Evolutionary conservation across 2,888 invertebrate genomes (phyloP), one percentile per base, ranked within the genome.

Genomic region (Nephrocerus scutellatus): DNA sequence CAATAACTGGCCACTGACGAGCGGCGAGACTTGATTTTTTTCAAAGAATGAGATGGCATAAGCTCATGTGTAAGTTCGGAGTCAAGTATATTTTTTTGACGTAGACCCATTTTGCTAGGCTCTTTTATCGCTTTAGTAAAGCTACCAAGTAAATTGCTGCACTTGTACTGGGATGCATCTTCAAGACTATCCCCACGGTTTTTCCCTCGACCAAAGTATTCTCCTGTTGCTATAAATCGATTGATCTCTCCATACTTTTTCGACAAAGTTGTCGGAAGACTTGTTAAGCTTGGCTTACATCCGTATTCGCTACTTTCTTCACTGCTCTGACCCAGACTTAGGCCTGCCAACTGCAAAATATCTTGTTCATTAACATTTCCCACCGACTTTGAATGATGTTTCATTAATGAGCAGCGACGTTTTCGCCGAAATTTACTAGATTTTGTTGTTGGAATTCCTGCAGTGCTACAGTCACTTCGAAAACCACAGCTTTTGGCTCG

Each of bases 321-420:
- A 34, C 68, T 66, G 56, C 73, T 76, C 49, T 76, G 74, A 1
- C 77, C 77, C 24, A 77, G 60, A 19, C 72, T 76, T 9, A 78
- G 66, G 28, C 73, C 75, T 3, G 77, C 74, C 38, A 78, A 58
- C 48, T 74, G 65, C 28, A 75, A 52, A 50, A 78, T 76, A 52
- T 78, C 77, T 60, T 75, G 75, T 38, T 77, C 77, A 33, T 53
- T 49, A 6, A 51, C 18, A 25, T 49, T 49, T n/a, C 57, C 56
- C 3, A 75, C 70, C 49, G 75, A 70, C 54, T 73, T 75, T 6
- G 54, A 51, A 7, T 57, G 52, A 19, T 53, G 49, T 9, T 45
- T 50, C 16, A 55, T 41, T 4, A 61, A 39, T 37, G 49, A 47
- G 3, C 55, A 52, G 7, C 60, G 54, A 4, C 64, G 55, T 37